Conservation (phyloP, 2,797 vertebrate genomes). For the Peromyscus nudipes region DNA sequence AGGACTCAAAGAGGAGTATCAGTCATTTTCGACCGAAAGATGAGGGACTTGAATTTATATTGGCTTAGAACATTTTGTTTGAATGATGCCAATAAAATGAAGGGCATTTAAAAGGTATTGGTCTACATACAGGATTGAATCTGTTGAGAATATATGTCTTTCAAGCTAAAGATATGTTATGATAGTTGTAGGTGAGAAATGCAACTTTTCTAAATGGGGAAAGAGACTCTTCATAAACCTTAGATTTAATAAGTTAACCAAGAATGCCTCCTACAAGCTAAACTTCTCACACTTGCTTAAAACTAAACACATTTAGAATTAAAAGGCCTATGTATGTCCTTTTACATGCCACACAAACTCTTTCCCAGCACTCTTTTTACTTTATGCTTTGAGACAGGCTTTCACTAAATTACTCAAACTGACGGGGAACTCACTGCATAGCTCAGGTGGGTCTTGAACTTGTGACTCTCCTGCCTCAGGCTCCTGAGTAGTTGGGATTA, state of each 20-base stretch:
- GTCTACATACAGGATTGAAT: slow-evolving; percentile 1
- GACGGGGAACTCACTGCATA: background rate
- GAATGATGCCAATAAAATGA: slow-evolving; percentile 2
- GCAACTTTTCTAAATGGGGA: background rate
- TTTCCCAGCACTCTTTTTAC: background rate
- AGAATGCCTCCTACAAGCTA: background rate
- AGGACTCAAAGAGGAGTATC: background rate
- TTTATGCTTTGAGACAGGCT: background rate
- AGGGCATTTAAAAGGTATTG: background rate
- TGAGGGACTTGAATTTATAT: background rate
- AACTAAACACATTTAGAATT: background rate
- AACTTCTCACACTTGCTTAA: background rate
- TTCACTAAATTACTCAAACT: background rate
- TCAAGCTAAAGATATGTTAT: slow-evolving; percentile 21
- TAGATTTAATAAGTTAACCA: background rate
- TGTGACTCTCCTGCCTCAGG: background rate
- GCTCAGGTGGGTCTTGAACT: background rate
- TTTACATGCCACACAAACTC: background rate
- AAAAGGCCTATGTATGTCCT: too few relatives aligned
- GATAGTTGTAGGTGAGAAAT: background rate
- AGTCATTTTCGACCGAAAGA: background rate
- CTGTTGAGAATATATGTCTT: slow-evolving; percentile 38
- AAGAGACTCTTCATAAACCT: background rate
- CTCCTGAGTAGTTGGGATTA: background rate
- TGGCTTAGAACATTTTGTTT: background rate